A percentile compares a stretch with the other conserved stretches of the same genome.
Evolutionary conservation across 2,113 vertebrate genomes (phyloP).

Genomic region (Acrocephalus kingi): DNA sequence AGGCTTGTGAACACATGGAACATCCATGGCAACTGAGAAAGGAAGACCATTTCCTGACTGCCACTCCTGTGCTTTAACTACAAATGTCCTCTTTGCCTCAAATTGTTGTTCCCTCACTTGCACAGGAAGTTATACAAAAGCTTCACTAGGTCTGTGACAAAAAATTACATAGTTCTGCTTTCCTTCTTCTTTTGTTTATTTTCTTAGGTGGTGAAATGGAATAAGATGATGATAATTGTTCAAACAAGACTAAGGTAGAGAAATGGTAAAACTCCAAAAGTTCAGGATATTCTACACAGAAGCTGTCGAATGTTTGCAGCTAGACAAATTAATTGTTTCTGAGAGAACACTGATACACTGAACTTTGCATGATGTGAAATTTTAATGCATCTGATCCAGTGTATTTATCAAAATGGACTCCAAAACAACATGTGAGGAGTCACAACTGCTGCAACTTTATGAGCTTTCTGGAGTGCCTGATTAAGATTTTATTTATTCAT

Average conservation of each 20-base stretch:
- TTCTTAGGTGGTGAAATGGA: neutral
- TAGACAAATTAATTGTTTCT: neutral
- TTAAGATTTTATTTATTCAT: neutral
- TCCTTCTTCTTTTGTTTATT: neutral
- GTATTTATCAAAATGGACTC: neutral
- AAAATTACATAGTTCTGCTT: neutral
- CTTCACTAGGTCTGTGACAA: neutral
- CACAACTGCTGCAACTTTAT: neutral
- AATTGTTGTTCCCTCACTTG: neutral
- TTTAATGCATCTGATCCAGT: neutral
- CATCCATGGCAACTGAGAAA: neutral
- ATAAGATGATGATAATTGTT: neutral
- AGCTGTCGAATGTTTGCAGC: neutral
- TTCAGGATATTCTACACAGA: neutral
- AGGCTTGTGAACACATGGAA: neutral
- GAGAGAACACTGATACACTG: neutral
- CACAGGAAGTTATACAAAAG: neutral
- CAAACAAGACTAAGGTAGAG: neutral
- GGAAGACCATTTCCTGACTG: neutral
- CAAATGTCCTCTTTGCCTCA: neutral
- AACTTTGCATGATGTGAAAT: neutral
- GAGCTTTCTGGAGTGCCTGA: neutral
- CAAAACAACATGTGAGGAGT: neutral
- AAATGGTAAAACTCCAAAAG: neutral
- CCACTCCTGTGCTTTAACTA: neutral